Percentiles rank a stretch among this genome's conserved stretches.
Evolutionary conservation across 30 jellyfish, hydroid and myxozoan species (phyloP).

Genomic region (Mastigias papua): DNA sequence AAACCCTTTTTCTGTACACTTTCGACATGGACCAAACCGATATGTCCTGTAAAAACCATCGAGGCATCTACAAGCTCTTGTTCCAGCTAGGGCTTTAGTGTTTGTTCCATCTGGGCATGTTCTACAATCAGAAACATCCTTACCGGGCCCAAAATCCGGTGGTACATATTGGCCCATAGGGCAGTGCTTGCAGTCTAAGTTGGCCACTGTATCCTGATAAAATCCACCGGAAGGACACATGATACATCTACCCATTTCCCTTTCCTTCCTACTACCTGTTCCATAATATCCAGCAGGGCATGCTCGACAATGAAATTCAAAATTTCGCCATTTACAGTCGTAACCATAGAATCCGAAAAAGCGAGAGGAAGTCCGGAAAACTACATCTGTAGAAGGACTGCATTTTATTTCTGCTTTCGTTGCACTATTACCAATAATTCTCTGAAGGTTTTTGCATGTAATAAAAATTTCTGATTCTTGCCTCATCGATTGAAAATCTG

Average conservation of each 20-base stretch:
- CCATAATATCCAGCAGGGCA: neutral
- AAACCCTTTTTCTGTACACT: conserved; percentile 26
- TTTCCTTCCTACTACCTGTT: neutral
- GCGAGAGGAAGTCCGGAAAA: neutral
- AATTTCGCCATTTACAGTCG: neutral
- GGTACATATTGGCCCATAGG: conserved; percentile 59
- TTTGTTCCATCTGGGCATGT: conserved; percentile 68
- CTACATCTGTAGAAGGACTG: conserved; percentile 2
- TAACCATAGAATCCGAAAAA: neutral
- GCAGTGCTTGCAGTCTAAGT: conserved; percentile 37
- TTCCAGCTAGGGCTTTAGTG: conserved; percentile 42
- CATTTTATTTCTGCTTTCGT: neutral
- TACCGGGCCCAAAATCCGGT: conserved; percentile 37
- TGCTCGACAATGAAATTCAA: neutral
- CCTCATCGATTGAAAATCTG: neutral
- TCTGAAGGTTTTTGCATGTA: neutral
- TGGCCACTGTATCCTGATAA: conserved; percentile 51
- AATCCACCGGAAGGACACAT: conserved; percentile 48
- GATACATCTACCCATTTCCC: conserved; percentile 2
- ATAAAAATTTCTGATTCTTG: neutral
- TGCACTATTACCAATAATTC: neutral
- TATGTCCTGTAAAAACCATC: conserved; percentile 47
- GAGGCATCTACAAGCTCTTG: conserved; percentile 54
- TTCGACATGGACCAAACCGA: conserved; percentile 62
- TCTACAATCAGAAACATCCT: conserved; percentile 18